Evolutionary conservation across 2,888 invertebrate species (phyloP), one percentile per base, ranked within the genome.

Genomic region (Xanthorhoe spadicearia): DNA sequence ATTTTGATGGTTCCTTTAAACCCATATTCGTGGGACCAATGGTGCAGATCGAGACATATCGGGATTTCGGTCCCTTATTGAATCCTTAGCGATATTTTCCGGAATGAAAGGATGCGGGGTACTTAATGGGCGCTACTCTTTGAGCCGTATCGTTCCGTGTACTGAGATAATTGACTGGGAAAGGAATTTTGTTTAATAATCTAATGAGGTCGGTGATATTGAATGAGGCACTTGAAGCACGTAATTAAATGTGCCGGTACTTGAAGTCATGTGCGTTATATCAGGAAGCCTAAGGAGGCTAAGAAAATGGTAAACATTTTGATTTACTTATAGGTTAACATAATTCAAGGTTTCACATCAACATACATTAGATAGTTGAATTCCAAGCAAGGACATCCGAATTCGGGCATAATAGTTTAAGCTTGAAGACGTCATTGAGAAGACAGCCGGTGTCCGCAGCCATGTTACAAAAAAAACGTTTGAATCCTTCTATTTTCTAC

Each of bases 21-120:
- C 69, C 79, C 77, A 83, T 81, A 78, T 80, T 77, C 76, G 73
- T 63, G 79, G 77, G 82, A 81, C 86, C 86, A 86, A 88, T 85
- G 85, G 81, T 77, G 79, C 78, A 82, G 82, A 84, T 81, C 79
- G 72, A 73, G 70, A 74, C 79, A 83, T 85, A 83, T 81, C 75
- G 69, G 74, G 77, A 81, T 83, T 83, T 79, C 52, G 75, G 81
- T 79, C 78, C 77, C 82, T 81, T 85, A 83, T 85, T 79, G 81
- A 80, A 81, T 83, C 83, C 81, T 80, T 78, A 74, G 75, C 67
- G 72, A 82, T 81, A 83, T 85, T 83, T 83, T 81, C 77, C 79
- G 74, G 66, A 74, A 76, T 77, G 71, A 73, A 77, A 78, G 74
- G 77, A 76, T 78, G 79, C 68, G 76, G 74, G 75, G 68, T 72